phyloP scores from a whole-genome alignment of 2,113 vertebrate species.

The Danio rerio region DNA sequence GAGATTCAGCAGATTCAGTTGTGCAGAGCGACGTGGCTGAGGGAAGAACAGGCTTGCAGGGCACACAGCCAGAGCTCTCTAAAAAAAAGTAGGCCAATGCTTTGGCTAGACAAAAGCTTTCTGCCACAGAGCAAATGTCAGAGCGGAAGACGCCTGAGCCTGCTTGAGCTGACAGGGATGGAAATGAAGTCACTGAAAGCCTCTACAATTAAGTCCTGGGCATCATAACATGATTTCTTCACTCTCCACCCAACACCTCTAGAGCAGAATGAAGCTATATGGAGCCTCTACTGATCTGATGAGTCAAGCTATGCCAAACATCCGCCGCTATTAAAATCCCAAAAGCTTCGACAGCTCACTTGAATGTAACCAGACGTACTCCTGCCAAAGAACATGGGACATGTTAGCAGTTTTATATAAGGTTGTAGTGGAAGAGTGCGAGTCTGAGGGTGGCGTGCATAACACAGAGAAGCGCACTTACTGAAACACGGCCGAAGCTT shows the following conservation, averaged over 20 bases:
- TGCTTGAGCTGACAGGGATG: neutral
- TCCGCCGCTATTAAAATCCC: neutral
- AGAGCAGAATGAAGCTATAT: neutral
- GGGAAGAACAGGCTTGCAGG: constrained; percentile 58
- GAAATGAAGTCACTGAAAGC: neutral
- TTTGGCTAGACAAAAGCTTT: constrained; percentile 66
- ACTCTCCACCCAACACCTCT: neutral
- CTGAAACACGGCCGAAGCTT: neutral
- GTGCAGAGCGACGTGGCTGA: constrained; percentile 60
- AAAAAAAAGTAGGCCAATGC: constrained; percentile 70
- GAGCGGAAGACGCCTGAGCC: constrained; percentile 2
- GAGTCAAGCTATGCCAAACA: neutral
- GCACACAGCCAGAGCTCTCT: constrained; percentile 56
- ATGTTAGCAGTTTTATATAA: neutral
- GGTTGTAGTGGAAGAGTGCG: neutral
- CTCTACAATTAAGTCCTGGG: constrained; percentile 54
- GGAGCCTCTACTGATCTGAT: neutral
- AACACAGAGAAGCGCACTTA: neutral
- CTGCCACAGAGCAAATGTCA: constrained; percentile 32
- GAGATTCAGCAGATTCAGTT: constrained; percentile 11
- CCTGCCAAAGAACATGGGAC: neutral
- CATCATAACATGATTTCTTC: constrained; percentile 65
- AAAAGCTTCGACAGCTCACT: neutral
- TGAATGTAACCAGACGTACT: neutral
- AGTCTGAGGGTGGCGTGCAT: neutral